Evolutionary conservation across 2,888 invertebrate genomes (phyloP).

Genomic region (Chesias legatella): DNA sequence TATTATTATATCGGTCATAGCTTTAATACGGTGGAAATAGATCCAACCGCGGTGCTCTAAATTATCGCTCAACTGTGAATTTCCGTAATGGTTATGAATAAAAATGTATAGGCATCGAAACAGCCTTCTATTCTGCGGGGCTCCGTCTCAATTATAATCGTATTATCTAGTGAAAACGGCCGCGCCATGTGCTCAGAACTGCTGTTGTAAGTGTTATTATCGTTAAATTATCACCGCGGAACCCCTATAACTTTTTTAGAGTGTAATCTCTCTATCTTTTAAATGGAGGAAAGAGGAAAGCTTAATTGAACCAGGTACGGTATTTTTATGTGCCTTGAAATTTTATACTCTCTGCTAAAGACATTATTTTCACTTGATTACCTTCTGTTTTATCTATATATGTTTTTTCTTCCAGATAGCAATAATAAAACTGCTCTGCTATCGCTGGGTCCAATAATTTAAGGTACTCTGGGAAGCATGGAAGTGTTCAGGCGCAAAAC

Average conservation of each 20-base stretch:
- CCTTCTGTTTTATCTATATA: too few species aligned
- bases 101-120: conserved; percentile 61
- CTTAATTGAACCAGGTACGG: conserved; percentile 31
- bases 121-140: conserved; percentile 60
- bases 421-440: too few species aligned
- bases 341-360: conserved; percentile 4
- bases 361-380: not conserved
- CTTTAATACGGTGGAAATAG: not conserved
- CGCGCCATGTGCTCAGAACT: conserved; percentile 54
- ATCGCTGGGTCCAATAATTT: too few species aligned
- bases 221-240: conserved; percentile 41
- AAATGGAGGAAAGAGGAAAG: conserved; percentile 21
- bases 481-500: too few species aligned
- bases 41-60: conserved; percentile 17
- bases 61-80: conserved; percentile 33
- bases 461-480: too few species aligned
- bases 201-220: conserved; percentile 51
- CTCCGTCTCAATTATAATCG: conserved; percentile 69
- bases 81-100: conserved; percentile 59
- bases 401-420: too few species aligned
- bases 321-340: conserved; percentile 13
- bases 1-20: too few species aligned
- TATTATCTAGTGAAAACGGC: conserved; percentile 61
- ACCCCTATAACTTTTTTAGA: conserved; percentile 35
- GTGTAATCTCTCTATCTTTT: conserved; percentile 22